Conservation (phyloP, 35 echinoderm and acorn worm genomes). For the Patiria miniata region DNA sequence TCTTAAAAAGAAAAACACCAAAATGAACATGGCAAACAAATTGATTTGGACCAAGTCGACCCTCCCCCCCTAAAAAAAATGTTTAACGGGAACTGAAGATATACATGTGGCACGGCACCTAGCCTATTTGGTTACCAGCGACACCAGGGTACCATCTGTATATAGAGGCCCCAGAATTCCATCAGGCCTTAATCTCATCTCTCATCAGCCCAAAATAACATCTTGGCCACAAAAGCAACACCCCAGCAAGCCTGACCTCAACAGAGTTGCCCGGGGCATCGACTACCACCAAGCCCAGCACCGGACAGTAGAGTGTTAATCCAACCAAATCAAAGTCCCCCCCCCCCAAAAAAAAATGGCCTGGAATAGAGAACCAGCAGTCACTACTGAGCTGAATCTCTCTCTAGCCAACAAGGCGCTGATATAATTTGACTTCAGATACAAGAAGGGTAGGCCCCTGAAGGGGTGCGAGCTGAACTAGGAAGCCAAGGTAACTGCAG, state of each 20-base stretch:
- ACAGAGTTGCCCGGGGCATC: background rate
- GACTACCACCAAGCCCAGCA: background rate
- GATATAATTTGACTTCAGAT: background rate
- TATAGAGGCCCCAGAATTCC: background rate
- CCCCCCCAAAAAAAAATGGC: background rate
- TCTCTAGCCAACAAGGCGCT: background rate
- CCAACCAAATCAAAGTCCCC: too few relatives aligned
- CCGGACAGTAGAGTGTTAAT: too few relatives aligned
- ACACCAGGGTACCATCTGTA: too few relatives aligned
- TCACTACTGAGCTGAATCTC: background rate
- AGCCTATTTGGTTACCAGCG: too few relatives aligned
- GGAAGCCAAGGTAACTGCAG: too few relatives aligned
- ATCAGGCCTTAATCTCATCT: background rate
- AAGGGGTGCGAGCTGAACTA: background rate
- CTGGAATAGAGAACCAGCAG: background rate
- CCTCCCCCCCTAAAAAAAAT: too few relatives aligned
- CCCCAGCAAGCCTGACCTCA: constrained; percentile 1
- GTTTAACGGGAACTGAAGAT: too few relatives aligned
- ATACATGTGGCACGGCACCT: too few relatives aligned
- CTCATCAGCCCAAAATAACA: constrained; percentile 19
- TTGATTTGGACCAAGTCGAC: too few relatives aligned
- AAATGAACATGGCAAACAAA: too few relatives aligned
- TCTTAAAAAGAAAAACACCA: too few relatives aligned
- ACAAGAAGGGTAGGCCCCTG: background rate
- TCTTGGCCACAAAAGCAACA: constrained; percentile 3